These are phyloP conservation scores for Hystrix cristata DNA, from an alignment of 2,113 vertebrate genomes.

Conservation along the genomic window DNA sequence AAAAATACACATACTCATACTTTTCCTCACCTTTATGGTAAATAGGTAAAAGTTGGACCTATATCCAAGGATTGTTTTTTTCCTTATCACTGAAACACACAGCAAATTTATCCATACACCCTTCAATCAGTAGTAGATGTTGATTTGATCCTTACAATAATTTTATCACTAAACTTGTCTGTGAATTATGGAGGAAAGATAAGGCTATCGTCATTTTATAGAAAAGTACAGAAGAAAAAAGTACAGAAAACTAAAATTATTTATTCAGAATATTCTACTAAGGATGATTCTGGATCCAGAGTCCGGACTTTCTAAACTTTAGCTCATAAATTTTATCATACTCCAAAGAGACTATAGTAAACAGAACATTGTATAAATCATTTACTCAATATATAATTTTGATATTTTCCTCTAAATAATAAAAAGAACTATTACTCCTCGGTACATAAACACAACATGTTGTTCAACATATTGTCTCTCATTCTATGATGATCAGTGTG, in stretches of 20 bases:
- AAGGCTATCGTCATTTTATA: background rate
- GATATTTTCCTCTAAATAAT: background rate
- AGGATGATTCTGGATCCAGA: background rate
- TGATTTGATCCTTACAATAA: background rate
- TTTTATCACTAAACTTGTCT: background rate
- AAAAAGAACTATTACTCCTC: background rate
- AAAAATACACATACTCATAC: background rate
- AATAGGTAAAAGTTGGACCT: background rate
- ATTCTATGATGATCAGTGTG: background rate
- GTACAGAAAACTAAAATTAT: background rate
- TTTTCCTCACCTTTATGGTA: background rate
- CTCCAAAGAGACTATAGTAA: background rate
- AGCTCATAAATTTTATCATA: background rate
- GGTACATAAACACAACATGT: background rate
- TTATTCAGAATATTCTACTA: background rate
- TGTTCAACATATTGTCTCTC: background rate
- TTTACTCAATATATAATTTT: slow-evolving; percentile 24
- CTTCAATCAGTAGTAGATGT: background rate
- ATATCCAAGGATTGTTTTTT: background rate
- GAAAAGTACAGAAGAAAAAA: background rate
- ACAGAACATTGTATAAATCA: background rate
- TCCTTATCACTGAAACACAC: background rate
- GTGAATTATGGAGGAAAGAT: background rate
- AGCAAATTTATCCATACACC: background rate
- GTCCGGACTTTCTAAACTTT: background rate